Evolutionary conservation across 2,113 vertebrate species (phyloP).

Genomic region (Cacatua alba): DNA sequence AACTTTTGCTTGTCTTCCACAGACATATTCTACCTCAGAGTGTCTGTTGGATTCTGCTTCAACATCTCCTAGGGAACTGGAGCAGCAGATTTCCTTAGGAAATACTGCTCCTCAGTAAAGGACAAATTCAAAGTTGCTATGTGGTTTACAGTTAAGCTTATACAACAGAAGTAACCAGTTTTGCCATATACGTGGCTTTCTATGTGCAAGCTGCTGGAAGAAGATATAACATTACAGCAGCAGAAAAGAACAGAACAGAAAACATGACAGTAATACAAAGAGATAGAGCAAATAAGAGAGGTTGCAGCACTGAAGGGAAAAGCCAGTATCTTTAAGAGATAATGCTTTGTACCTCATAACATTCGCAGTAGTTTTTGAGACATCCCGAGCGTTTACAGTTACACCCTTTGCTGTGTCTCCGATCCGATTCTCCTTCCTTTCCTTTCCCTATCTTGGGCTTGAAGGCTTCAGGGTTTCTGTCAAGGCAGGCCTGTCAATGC

Average conservation of each 20-base stretch:
- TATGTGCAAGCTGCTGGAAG: background rate
- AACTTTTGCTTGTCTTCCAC: background rate
- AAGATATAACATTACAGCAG: background rate
- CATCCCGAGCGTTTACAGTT: slow-evolving; percentile 98
- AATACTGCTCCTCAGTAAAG: background rate
- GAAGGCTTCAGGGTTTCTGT: slow-evolving; percentile 97
- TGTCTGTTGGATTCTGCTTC: background rate
- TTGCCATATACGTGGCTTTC: background rate
- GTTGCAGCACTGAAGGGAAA: background rate
- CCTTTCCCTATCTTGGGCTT: slow-evolving; percentile 99
- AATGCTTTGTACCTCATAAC: slow-evolving; percentile 86
- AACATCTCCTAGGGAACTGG: background rate
- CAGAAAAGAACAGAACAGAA: background rate
- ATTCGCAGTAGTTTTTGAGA: slow-evolving; percentile 98
- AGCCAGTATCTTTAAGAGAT: background rate
- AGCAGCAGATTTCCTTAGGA: background rate
- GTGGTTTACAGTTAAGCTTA: background rate
- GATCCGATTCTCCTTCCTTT: slow-evolving; percentile 94
- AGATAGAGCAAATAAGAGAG: background rate
- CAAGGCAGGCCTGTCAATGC: slow-evolving; percentile 88
- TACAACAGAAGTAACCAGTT: background rate
- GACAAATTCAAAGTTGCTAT: background rate
- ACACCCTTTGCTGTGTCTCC: slow-evolving; percentile 97
- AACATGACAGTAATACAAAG: background rate
- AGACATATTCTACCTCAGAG: background rate